These are phyloP conservation scores for Drosophila sturtevanti DNA, from an alignment of 1,140 invertebrate species.

Conservation along the genomic window DNA sequence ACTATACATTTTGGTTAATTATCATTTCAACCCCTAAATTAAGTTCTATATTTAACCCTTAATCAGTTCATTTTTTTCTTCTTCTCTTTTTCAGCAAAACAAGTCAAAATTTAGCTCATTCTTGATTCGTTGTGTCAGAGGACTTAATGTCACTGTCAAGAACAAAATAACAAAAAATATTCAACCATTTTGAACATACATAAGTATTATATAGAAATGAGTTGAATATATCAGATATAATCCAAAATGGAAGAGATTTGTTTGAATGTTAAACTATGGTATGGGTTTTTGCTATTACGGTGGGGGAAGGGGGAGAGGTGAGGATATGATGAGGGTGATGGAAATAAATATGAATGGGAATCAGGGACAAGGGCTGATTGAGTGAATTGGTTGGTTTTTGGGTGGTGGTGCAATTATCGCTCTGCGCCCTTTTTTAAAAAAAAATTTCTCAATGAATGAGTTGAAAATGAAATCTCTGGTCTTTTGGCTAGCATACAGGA, in stretches of 20 bases:
- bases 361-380: background rate
- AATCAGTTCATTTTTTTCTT: background rate
- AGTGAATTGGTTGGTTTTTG: background rate
- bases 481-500: background rate
- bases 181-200: background rate
- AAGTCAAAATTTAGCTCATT: background rate
- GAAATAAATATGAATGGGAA: conserved; percentile 6
- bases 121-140: background rate
- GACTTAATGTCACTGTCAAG: conserved; percentile 2
- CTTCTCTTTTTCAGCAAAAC: background rate
- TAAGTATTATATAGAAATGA: background rate
- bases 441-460: conserved; percentile 72
- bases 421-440: conserved; percentile 48
- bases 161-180: background rate
- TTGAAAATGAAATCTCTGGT: conserved; percentile 60
- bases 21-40: too few species aligned
- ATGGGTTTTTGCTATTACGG: too few species aligned
- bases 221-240: conserved; percentile 8
- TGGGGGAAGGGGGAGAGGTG: too few species aligned
- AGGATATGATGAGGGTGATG: conserved; percentile 3
- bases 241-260: conserved; percentile 52
- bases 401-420: conserved; percentile 68
- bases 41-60: background rate
- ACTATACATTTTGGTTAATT: too few species aligned
- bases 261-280: conserved; percentile 26